Conservation (phyloP, 2,888 invertebrate species). For the Mythimna impura region DNA sequence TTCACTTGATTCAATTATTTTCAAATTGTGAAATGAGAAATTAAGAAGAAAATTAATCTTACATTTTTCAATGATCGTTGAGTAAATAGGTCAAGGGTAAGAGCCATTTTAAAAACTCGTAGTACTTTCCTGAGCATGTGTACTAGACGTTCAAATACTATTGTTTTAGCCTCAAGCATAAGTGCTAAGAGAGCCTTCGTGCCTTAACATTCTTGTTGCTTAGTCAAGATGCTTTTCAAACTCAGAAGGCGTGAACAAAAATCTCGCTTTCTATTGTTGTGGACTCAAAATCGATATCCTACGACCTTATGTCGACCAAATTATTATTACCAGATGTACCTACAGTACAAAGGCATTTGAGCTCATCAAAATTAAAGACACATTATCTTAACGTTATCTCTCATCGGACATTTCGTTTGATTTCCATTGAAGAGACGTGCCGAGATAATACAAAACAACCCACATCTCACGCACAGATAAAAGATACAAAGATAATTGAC, state of each 20-base stretch:
- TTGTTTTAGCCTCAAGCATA: conserved; percentile 47
- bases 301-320: conserved; percentile 8
- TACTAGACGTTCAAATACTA: conserved; percentile 28
- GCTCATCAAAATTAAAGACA: conserved; percentile 37
- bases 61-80: conserved; percentile 5
- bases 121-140: not conserved
- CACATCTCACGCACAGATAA: conserved; percentile 68
- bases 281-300: conserved; percentile 24
- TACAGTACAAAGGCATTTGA: conserved; percentile 16
- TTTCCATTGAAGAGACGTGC: conserved; percentile 67
- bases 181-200: conserved; percentile 31
- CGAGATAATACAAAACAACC: conserved; percentile 56
- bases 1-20: conserved; percentile 14
- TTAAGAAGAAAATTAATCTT: not conserved
- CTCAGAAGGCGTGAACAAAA: conserved; percentile 16
- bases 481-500: conserved; percentile 69
- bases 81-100: conserved; percentile 4
- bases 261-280: conserved; percentile 14
- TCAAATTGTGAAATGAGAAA: not conserved
- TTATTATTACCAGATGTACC: conserved; percentile 15
- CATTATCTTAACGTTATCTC: conserved; percentile 63
- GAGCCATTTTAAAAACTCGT: not conserved
- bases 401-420: conserved; percentile 60
- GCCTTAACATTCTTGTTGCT: conserved; percentile 6
- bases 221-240: conserved; percentile 31